phyloP scores from a whole-genome alignment of 1,140 invertebrate genomes.

The Drosophila mauritiana region DNA sequence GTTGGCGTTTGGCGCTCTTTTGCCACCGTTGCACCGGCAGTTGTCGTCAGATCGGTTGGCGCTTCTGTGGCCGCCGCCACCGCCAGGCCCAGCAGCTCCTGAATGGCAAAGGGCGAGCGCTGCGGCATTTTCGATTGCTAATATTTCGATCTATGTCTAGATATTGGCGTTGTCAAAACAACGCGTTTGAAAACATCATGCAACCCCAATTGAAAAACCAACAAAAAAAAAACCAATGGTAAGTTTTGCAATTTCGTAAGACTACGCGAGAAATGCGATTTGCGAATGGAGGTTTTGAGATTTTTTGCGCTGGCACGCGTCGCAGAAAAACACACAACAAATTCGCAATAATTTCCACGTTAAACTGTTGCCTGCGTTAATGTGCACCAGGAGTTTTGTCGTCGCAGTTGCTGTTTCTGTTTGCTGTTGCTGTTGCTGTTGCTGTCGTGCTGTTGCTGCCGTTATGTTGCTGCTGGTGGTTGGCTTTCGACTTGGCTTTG shows the following conservation, averaged over 20 bases:
- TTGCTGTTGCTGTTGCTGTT: constrained; percentile 9
- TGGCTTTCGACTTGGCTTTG: constrained; percentile 30
- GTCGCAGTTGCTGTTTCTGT: constrained; percentile 40
- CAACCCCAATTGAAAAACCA: background rate
- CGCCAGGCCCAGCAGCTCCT: constrained; percentile 92
- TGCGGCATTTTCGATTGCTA: constrained; percentile 87
- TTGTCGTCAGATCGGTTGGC: constrained; percentile 48
- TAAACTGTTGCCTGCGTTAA: constrained; percentile 84
- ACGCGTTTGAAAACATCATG: background rate
- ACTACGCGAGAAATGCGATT: background rate
- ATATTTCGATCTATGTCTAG: constrained; percentile 1
- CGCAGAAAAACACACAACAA: constrained; percentile 78
- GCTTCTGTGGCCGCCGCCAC: constrained; percentile 56
- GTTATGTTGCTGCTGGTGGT: constrained; percentile 62
- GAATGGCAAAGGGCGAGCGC: constrained; percentile 95
- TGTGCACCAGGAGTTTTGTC: constrained; percentile 82
- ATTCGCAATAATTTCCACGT: constrained; percentile 85
- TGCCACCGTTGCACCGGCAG: background rate
- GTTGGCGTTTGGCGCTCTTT: constrained; percentile 48
- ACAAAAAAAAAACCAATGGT: background rate
- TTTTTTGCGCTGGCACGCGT: constrained; percentile 55
- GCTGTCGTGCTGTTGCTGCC: constrained; percentile 28
- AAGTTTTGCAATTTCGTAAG: background rate
- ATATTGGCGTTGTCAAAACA: background rate
- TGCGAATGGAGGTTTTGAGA: background rate